Evolutionary conservation across 2,113 vertebrate genomes (phyloP).

Genomic region (Entomyzon cyanotis): DNA sequence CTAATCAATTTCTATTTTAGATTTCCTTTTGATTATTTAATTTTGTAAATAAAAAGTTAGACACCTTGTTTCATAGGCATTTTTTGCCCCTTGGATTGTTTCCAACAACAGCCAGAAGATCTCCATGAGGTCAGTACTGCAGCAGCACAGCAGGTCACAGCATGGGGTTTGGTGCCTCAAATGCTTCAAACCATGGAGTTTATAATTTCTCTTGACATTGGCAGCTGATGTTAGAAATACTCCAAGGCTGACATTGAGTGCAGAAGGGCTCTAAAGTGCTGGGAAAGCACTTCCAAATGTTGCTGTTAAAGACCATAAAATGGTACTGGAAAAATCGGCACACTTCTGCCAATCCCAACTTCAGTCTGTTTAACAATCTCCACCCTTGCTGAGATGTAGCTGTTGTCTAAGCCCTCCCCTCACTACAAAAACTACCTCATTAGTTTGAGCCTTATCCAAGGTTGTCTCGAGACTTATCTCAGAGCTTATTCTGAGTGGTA

Average conservation of each 20-base stretch:
- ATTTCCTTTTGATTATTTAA: neutral
- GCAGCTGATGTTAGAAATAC: neutral
- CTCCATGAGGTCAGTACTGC: rapidly evolving
- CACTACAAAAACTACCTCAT: neutral
- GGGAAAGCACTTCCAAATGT: neutral
- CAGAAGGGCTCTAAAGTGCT: neutral
- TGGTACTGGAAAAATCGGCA: neutral
- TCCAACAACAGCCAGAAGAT: neutral
- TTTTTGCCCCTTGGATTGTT: neutral
- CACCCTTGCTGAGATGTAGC: neutral
- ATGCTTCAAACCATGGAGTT: neutral
- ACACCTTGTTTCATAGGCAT: neutral
- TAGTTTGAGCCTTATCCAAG: neutral
- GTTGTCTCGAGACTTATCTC: neutral
- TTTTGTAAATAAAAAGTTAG: neutral
- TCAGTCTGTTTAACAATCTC: neutral
- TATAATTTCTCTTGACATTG: neutral
- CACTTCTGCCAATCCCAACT: neutral
- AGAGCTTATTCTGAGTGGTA: neutral
- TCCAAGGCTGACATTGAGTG: neutral
- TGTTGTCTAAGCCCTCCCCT: neutral
- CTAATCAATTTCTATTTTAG: neutral
- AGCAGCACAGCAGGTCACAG: rapidly evolving
- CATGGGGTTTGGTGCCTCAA: neutral
- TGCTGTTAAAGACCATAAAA: neutral